Percentiles rank a stretch among this genome's conserved stretches.
These are phyloP conservation scores for Doris montereyensis DNA, from an alignment of 2,888 invertebrate species.

Conservation along the genomic window DNA sequence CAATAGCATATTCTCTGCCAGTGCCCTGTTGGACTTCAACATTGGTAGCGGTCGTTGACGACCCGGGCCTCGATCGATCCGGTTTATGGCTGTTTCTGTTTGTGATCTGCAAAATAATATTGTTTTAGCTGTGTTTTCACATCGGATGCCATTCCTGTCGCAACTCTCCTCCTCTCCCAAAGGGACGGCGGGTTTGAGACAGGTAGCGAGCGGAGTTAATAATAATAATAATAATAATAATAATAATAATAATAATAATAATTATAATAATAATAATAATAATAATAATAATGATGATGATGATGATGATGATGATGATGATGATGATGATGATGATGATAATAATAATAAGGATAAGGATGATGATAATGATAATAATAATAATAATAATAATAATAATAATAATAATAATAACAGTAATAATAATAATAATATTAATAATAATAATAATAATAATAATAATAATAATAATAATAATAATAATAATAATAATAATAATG, in stretches of 20 bases:
- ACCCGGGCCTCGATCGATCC: no score
- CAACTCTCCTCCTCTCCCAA: no score
- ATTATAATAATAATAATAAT: slow-evolving; percentile 34
- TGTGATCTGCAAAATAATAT: no score
- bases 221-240: slow-evolving; percentile 38
- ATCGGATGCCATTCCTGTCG: no score
- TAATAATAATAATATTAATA: neutral
- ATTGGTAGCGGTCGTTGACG: no score
- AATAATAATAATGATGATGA: neutral
- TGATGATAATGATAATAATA: neutral
- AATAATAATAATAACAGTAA: neutral
- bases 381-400: neutral
- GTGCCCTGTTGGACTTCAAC: no score
- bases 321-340: neutral
- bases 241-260: slow-evolving; percentile 39
- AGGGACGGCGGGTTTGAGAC: no score
- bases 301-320: neutral
- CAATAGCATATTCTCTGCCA: no score
- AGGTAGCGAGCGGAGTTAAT: no score
- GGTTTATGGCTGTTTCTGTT: no score
- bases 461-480: neutral
- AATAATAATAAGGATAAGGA: neutral
- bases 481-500: neutral
- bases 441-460: neutral
- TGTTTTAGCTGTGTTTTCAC: no score